Conservation (phyloP, 2,888 invertebrate genomes). For the Lasioglossum lativentre region DNA sequence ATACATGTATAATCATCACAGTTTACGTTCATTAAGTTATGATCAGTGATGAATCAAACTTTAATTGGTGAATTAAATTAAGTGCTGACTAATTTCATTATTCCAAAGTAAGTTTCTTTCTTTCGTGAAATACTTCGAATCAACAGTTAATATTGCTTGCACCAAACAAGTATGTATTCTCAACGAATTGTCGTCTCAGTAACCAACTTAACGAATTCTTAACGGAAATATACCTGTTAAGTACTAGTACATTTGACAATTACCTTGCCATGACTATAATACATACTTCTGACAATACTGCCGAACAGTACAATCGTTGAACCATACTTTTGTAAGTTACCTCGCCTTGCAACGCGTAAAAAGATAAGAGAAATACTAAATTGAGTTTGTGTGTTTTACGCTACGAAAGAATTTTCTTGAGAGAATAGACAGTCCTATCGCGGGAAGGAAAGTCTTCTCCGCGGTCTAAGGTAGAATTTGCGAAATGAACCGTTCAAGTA, state of each 20-base stretch:
- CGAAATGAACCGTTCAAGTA: slow-evolving; percentile 41
- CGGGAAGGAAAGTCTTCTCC: slow-evolving; percentile 13
- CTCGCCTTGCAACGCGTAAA: slow-evolving; percentile 35
- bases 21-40: slow-evolving; percentile 57
- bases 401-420: slow-evolving; percentile 46
- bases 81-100: slow-evolving; percentile 31
- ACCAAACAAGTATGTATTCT: slow-evolving; percentile 35
- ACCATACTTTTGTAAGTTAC: slow-evolving; percentile 38
- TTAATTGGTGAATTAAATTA: slow-evolving; percentile 46
- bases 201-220: slow-evolving; percentile 46
- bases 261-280: slow-evolving; percentile 50
- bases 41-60: slow-evolving; percentile 49
- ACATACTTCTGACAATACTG: slow-evolving; percentile 50
- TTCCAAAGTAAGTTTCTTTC: slow-evolving; percentile 23
- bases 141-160: slow-evolving; percentile 48
- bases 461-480: slow-evolving; percentile 27
- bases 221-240: slow-evolving; percentile 59
- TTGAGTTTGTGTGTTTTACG: slow-evolving; percentile 26
- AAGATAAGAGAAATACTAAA: slow-evolving; percentile 43
- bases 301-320: slow-evolving; percentile 55
- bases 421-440: slow-evolving; percentile 40
- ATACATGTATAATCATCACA: slow-evolving; percentile 60
- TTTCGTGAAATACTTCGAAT: slow-evolving; percentile 22
- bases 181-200: slow-evolving; percentile 41
- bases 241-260: slow-evolving; percentile 56